Conservation (phyloP, 2,888 invertebrate species). For the Chrysolina haemoptera region DNA sequence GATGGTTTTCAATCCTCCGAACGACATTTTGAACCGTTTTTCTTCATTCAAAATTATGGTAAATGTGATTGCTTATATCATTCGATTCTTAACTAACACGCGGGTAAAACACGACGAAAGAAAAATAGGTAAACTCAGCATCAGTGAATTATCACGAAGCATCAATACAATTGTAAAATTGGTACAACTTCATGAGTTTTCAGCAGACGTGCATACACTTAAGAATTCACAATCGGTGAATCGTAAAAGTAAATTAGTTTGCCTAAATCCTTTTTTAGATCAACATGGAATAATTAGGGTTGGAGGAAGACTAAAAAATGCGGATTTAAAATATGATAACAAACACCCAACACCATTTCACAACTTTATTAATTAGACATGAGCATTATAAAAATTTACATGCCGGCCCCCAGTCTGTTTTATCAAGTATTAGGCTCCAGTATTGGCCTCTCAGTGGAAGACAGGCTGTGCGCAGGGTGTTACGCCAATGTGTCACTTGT, state of each 20-base stretch:
- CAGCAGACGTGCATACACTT: conserved; percentile 32
- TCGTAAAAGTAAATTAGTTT: conserved; percentile 8
- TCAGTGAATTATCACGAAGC: not conserved
- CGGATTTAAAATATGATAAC: not conserved
- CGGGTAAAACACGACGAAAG: not conserved
- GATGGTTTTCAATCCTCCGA: too few relatives aligned
- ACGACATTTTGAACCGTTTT: too few relatives aligned
- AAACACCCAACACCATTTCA: conserved; percentile 21
- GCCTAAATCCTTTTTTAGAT: conserved; percentile 24
- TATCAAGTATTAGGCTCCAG: conserved; percentile 5
- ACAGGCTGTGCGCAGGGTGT: not conserved
- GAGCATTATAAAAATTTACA: conserved; percentile 20
- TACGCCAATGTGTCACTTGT: conserved; percentile 6
- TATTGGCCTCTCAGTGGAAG: conserved; percentile 20
- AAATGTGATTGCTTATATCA: too few relatives aligned
- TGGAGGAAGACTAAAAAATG: conserved; percentile 15
- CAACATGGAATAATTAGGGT: conserved; percentile 13
- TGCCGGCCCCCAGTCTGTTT: conserved; percentile 7
- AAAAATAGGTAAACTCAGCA: not conserved
- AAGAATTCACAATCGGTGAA: not conserved
- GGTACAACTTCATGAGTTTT: conserved; percentile 7
- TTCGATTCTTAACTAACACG: not conserved
- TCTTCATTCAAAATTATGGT: too few relatives aligned
- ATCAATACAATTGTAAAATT: not conserved
- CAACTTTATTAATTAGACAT: not conserved